These are phyloP conservation scores for Euglossa dilemma DNA, from an alignment of 1,140 invertebrate genomes.

Conservation along the genomic window DNA sequence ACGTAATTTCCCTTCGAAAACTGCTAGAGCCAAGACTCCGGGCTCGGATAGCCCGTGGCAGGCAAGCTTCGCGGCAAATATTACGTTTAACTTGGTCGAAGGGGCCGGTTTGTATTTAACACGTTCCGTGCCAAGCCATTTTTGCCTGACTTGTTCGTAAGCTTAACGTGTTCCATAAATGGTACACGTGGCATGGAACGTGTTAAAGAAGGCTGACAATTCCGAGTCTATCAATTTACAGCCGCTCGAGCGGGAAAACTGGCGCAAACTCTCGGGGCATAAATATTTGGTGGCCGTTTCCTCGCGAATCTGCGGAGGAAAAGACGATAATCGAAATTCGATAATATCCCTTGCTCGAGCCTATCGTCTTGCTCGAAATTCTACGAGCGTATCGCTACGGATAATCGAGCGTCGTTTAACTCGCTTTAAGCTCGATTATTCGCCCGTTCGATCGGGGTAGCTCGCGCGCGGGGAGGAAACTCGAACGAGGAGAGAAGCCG, in stretches of 20 bases:
- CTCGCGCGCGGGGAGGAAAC: no score
- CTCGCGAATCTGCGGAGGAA: background rate
- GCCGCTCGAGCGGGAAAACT: background rate
- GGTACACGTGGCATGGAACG: no score
- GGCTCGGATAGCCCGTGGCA: background rate
- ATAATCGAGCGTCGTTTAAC: no score
- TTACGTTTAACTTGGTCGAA: constrained; percentile 10
- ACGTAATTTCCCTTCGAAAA: background rate
- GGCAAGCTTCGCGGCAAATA: constrained; percentile 9
- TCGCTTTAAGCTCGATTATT: background rate
- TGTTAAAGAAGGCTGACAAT: constrained; percentile 10
- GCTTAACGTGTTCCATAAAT: no score
- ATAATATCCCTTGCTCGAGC: background rate
- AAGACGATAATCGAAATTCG: background rate
- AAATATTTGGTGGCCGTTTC: constrained; percentile 10
- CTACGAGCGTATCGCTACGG: background rate
- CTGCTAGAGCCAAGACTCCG: no score
- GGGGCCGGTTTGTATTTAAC: background rate
- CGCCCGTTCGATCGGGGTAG: no score
- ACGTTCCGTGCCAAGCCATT: no score
- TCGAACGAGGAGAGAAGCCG: no score
- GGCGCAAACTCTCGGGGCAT: background rate
- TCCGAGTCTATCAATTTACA: constrained; percentile 29
- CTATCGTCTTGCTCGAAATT: background rate
- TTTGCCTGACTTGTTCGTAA: no score